Conservation (phyloP, 2,888 invertebrate species). For the Watsonalla binaria region DNA sequence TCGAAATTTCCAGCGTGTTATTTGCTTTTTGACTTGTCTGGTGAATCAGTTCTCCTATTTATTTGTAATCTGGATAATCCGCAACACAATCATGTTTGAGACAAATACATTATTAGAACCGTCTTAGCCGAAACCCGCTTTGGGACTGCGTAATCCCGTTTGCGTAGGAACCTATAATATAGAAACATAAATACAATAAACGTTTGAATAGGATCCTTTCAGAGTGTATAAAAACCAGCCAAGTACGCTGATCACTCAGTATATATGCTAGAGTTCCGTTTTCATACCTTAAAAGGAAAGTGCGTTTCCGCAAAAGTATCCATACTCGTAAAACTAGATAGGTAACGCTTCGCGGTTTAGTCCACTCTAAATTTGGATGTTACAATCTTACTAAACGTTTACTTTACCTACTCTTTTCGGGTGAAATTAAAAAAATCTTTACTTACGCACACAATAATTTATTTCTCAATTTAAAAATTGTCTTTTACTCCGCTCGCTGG, state of each 20-base stretch:
- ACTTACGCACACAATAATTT: no score
- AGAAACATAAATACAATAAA: slow-evolving; percentile 12
- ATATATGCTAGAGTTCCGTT: background rate
- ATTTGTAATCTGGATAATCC: slow-evolving; percentile 62
- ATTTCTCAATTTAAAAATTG: no score
- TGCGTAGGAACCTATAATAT: slow-evolving; percentile 16
- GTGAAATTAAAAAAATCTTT: no score
- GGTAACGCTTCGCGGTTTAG: no score
- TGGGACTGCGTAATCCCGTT: slow-evolving; percentile 19
- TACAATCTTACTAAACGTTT: no score
- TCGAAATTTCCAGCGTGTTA: slow-evolving; percentile 5
- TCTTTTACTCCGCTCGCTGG: no score
- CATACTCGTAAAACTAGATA: no score
- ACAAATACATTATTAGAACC: slow-evolving; percentile 45
- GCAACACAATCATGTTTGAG: slow-evolving; percentile 45
- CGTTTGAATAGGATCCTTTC: background rate
- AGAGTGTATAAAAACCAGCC: background rate
- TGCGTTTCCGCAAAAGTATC: no score
- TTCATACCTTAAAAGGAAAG: no score
- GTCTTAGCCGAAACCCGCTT: slow-evolving; percentile 24
- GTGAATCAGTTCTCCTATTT: slow-evolving; percentile 33
- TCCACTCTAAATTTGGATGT: no score
- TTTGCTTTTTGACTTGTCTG: slow-evolving; percentile 22
- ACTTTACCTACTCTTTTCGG: no score
- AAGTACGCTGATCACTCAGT: background rate